Conservation (phyloP, 1,140 invertebrate genomes). For the Condylostylus longicornis region DNA sequence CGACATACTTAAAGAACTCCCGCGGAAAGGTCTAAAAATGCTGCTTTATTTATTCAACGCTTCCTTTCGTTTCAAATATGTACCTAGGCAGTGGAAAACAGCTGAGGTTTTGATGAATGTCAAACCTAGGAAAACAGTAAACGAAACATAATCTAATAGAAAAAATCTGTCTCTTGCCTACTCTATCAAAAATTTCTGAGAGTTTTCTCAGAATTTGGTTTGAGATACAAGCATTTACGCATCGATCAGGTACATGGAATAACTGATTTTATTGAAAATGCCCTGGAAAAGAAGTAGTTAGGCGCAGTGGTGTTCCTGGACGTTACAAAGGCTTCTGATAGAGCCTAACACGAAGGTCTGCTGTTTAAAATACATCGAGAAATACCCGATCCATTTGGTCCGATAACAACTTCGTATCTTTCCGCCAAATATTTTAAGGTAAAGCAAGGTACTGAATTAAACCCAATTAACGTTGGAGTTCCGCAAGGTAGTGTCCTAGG, state of each 20-base stretch:
- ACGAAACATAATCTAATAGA: constrained; percentile 17
- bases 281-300: constrained; percentile 14
- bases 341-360: constrained; percentile 20
- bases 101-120: constrained; percentile 21
- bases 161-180: constrained; percentile 23
- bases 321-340: constrained; percentile 19
- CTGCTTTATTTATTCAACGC: no score
- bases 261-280: constrained; percentile 7
- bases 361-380: constrained; percentile 11
- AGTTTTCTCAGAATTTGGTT: constrained; percentile 28
- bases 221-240: constrained; percentile 12
- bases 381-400: constrained; percentile 5
- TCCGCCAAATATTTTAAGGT: constrained; percentile 10
- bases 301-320: constrained; percentile 18
- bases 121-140: constrained; percentile 19
- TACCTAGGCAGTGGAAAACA: constrained; percentile 22
- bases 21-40: no score
- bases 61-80: no score
- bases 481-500: constrained; percentile 10
- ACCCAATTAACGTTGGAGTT: constrained; percentile 7
- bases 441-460: constrained; percentile 10
- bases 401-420: constrained; percentile 11
- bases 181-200: constrained; percentile 22
- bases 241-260: constrained; percentile 15
- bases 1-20: no score